These are phyloP conservation scores for Aromia moschata DNA, from an alignment of 2,888 invertebrate species.

Conservation along the genomic window DNA sequence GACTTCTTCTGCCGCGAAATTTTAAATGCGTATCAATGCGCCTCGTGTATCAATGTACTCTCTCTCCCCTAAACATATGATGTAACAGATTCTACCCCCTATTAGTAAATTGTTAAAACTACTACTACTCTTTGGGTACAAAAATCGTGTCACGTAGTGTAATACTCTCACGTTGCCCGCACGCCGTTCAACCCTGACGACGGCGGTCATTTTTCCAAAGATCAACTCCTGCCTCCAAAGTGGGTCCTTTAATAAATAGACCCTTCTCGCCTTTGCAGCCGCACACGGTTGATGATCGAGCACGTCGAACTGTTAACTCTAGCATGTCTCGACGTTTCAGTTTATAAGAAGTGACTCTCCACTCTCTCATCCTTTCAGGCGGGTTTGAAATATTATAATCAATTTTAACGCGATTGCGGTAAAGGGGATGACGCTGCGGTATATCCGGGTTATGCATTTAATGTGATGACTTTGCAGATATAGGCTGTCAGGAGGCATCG, in stretches of 20 bases:
- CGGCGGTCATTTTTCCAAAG: slow-evolving; percentile 12
- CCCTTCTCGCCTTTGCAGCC: slow-evolving; percentile 3
- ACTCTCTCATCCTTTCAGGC: not conserved
- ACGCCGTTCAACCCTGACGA: too few species aligned
- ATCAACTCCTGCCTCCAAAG: slow-evolving; percentile 9
- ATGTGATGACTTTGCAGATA: too few species aligned
- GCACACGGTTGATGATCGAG: not conserved
- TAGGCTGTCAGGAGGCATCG: too few species aligned
- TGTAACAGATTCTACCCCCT: too few species aligned
- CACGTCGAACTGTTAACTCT: slow-evolving; percentile 7
- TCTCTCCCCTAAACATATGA: too few species aligned
- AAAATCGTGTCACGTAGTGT: too few species aligned
- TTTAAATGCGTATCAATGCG: too few species aligned
- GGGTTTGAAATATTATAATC: slow-evolving; percentile 3
- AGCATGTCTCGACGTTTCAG: slow-evolving; percentile 5
- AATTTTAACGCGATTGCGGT: slow-evolving; percentile 4
- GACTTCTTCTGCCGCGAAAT: too few species aligned
- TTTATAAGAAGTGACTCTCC: not conserved
- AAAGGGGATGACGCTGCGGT: not conserved
- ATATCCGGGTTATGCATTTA: not conserved
- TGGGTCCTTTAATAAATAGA: slow-evolving; percentile 11
- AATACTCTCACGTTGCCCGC: too few species aligned
- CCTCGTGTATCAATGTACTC: too few species aligned
- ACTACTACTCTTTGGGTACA: too few species aligned
- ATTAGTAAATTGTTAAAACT: too few species aligned